These are phyloP conservation scores for Fratercula arctica DNA, from an alignment of 2,797 vertebrate genomes.

Conservation along the genomic window DNA sequence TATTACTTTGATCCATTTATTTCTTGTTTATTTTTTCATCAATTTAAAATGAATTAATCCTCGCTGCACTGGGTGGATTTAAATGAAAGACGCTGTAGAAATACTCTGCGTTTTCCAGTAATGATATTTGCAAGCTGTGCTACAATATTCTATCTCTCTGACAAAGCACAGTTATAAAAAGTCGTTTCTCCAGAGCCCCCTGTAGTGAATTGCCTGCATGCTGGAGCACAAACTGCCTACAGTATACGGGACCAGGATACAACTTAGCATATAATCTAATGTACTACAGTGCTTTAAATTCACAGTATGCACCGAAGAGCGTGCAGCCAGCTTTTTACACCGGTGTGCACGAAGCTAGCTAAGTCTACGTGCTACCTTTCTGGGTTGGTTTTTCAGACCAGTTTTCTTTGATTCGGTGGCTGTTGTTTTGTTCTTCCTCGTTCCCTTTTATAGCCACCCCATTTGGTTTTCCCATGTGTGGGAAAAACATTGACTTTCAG, in stretches of 20 bases:
- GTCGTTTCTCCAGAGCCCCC: neutral
- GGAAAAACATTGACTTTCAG: conserved; percentile 47
- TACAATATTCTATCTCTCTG: neutral
- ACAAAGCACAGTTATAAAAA: conserved; percentile 24
- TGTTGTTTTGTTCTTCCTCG: neutral
- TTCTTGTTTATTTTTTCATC: neutral
- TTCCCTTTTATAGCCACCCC: conserved; percentile 38
- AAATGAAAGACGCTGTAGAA: neutral
- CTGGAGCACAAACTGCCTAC: neutral
- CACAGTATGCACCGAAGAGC: neutral
- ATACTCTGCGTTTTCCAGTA: neutral
- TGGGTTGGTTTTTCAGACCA: neutral
- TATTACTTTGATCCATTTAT: neutral
- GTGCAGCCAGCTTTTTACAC: neutral
- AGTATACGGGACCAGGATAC: neutral
- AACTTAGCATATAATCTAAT: neutral
- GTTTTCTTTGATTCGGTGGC: neutral
- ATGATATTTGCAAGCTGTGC: conserved; percentile 2
- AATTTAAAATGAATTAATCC: neutral
- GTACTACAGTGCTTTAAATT: neutral
- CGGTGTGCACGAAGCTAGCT: rapidly evolving
- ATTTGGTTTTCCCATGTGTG: conserved; percentile 41
- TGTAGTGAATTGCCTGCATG: neutral
- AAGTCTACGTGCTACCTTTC: neutral
- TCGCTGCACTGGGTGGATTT: neutral